Conservation (phyloP, 37 sponge, comb jelly and placozoan genomes). For the Ianthella basta region DNA sequence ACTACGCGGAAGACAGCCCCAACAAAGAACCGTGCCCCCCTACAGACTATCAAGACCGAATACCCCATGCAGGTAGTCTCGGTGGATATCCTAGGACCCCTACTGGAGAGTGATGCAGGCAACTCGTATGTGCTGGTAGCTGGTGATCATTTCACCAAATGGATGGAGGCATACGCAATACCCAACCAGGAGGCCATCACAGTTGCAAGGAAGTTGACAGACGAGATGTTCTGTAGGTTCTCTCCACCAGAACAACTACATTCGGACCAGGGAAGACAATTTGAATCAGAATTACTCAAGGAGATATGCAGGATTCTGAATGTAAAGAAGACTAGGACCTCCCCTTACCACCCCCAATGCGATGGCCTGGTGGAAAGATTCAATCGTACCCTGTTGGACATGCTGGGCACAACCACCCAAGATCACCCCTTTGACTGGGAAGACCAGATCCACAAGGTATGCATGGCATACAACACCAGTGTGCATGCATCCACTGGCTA, state of each 20-base stretch:
- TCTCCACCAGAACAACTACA: constrained; percentile 53
- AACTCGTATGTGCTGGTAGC: constrained; percentile 55
- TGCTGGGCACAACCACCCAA: neutral
- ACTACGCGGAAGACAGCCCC: neutral
- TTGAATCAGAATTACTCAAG: constrained; percentile 41
- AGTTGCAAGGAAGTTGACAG: constrained; percentile 43
- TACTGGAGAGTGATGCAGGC: constrained; percentile 42
- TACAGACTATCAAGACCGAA: neutral
- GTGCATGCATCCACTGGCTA: constrained; percentile 38
- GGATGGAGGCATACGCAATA: constrained; percentile 63
- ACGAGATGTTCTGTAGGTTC: constrained; percentile 57
- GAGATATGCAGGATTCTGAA: constrained; percentile 42
- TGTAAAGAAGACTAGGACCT: constrained; percentile 45
- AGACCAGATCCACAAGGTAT: too few relatives aligned
- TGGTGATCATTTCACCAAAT: constrained; percentile 55
- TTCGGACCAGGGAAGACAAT: constrained; percentile 54
- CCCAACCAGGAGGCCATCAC: constrained; percentile 57
- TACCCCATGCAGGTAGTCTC: constrained; percentile 32
- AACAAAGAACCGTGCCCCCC: neutral
- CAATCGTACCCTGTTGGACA: constrained; percentile 40
- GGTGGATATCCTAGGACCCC: constrained; percentile 34
- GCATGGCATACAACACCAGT: too few relatives aligned
- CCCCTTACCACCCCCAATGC: constrained; percentile 63
- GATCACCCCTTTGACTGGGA: constrained; percentile 50
- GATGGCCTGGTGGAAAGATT: constrained; percentile 66